Conservation (phyloP, 2,113 vertebrate species). For the Chrysochloris asiatica region DNA sequence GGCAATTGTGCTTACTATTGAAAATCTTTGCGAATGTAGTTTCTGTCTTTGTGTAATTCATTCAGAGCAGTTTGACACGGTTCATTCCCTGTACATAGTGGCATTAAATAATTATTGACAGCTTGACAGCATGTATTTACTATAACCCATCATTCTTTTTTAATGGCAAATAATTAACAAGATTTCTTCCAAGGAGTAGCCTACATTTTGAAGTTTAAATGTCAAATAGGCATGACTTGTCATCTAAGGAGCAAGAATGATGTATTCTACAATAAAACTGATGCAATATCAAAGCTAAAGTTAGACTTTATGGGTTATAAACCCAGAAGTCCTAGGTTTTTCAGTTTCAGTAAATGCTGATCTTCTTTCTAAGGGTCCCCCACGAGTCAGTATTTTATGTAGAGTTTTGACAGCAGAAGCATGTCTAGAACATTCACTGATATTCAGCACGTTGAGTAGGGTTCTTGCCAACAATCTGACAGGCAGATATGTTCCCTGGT, state of each 20-base stretch:
- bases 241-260: conserved; percentile 26
- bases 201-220: conserved; percentile 54
- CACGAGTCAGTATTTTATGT: conserved; percentile 30
- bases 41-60: conserved; percentile 58
- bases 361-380: not conserved
- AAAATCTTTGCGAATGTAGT: not conserved
- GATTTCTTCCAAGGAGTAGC: conserved; percentile 49
- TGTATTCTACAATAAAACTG: not conserved
- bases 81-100: not conserved
- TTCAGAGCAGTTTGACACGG: conserved; percentile 41
- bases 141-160: conserved; percentile 62
- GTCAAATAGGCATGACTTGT: conserved; percentile 24
- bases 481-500: not conserved
- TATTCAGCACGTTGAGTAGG: not conserved
- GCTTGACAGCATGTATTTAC: conserved; percentile 36
- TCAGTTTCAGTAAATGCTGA: not conserved
- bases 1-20: not conserved
- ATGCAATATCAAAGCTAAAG: conserved; percentile 16
- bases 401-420: not conserved
- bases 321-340: conserved; percentile 37
- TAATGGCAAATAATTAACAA: conserved; percentile 60
- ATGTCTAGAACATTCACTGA: not conserved
- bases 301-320: not conserved
- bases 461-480: not conserved
- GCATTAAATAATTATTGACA: conserved; percentile 64